A percentile compares a stretch with the other conserved stretches of the same genome.
phyloP scores from a whole-genome alignment of 2,797 vertebrate genomes.

The Mastacembelus armatus region DNA sequence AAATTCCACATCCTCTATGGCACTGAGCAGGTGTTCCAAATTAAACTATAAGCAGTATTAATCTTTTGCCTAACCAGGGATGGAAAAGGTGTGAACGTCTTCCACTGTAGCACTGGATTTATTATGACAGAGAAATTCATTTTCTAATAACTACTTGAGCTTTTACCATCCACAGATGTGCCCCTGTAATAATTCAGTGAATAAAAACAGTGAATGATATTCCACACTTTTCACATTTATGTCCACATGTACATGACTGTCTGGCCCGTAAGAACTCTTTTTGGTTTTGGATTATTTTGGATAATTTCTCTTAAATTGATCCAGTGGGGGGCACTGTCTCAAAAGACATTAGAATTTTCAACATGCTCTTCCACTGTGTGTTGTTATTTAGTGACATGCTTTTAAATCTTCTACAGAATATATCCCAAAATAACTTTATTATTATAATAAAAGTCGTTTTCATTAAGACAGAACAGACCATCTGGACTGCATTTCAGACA shows the following conservation, averaged over 20 bases:
- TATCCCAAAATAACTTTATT: neutral
- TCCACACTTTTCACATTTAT: neutral
- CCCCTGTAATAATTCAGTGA: conserved; percentile 36
- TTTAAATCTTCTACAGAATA: neutral
- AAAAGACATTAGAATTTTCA: conserved; percentile 43
- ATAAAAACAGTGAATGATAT: neutral
- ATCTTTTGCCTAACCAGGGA: conserved; percentile 54
- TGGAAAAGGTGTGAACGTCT: conserved; percentile 64
- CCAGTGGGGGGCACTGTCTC: conserved; percentile 75
- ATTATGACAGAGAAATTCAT: conserved; percentile 42
- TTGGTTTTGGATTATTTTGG: conserved; percentile 10
- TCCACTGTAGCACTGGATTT: conserved; percentile 59
- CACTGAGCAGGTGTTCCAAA: conserved; percentile 70
- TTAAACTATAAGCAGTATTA: conserved; percentile 53
- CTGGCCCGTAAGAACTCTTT: neutral
- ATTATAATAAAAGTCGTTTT: neutral
- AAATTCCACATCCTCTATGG: conserved; percentile 61
- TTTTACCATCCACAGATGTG: conserved; percentile 34
- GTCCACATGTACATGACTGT: neutral
- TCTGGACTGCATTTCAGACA: neutral
- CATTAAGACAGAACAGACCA: neutral
- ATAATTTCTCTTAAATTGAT: conserved; percentile 18
- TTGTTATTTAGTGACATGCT: neutral
- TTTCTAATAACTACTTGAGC: too few relatives aligned
- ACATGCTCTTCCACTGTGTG: neutral